Evolutionary conservation across 2,797 vertebrate genomes (phyloP).

Genomic region (Paramormyrops hopkinsi): DNA sequence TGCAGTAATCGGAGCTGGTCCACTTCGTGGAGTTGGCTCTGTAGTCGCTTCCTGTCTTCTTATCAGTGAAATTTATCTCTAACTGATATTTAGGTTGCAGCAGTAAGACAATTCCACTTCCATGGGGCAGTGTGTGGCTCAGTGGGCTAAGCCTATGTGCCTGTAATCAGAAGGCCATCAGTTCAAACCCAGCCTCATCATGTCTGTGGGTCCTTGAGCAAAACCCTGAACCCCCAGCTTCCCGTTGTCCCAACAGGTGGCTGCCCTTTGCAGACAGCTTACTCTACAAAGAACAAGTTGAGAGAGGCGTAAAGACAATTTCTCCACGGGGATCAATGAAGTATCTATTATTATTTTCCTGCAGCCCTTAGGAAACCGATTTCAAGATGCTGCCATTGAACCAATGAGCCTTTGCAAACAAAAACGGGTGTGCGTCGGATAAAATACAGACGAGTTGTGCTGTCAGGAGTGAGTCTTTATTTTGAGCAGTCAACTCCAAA

Average conservation of each 20-base stretch:
- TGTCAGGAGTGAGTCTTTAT: background rate
- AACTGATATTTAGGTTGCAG: background rate
- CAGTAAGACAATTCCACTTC: background rate
- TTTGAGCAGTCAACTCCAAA: background rate
- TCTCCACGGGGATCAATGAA: background rate
- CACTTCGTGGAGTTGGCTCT: background rate
- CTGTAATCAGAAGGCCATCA: background rate
- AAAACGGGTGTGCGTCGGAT: background rate
- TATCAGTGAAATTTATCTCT: background rate
- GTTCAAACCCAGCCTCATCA: background rate
- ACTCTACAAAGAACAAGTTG: background rate
- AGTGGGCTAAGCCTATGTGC: background rate
- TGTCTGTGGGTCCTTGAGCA: background rate
- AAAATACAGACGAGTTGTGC: background rate
- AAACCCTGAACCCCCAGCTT: background rate
- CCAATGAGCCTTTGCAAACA: background rate
- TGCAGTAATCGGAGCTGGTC: background rate
- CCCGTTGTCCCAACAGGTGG: background rate
- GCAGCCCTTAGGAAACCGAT: background rate
- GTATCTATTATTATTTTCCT: background rate
- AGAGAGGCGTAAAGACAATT: background rate
- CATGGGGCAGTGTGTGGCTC: background rate
- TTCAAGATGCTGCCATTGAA: background rate
- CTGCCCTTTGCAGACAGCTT: background rate
- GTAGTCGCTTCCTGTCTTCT: background rate